Conservation (phyloP, 2,888 invertebrate genomes). For the Euclidia mi region DNA sequence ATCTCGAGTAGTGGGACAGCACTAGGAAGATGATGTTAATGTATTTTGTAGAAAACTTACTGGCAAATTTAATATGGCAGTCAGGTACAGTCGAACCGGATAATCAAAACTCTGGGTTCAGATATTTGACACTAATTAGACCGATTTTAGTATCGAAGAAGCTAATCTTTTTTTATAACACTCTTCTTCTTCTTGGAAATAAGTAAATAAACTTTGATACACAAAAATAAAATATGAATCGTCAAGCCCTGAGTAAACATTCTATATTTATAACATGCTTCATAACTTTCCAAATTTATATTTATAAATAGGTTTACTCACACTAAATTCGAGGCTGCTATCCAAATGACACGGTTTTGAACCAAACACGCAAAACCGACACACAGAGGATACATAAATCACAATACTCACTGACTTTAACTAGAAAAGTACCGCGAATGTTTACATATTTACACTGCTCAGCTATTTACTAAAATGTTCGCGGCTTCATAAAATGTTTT, state of each 20-base stretch:
- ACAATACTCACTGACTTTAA: background rate
- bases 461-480: slow-evolving; percentile 1
- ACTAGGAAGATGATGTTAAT: too few relatives aligned
- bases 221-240: slow-evolving; percentile 29
- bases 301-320: background rate
- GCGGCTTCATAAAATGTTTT: slow-evolving; percentile 3
- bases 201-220: too few relatives aligned
- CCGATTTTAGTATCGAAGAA: too few relatives aligned
- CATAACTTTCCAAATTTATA: slow-evolving; percentile 15
- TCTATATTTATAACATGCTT: slow-evolving; percentile 30
- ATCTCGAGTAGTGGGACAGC: too few relatives aligned
- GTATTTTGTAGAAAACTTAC: too few relatives aligned
- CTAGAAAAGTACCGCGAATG: slow-evolving; percentile 1
- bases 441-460: background rate
- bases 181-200: too few relatives aligned
- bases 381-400: slow-evolving; percentile 30
- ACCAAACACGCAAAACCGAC: background rate
- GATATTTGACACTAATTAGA: too few relatives aligned
- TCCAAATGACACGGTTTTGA: background rate
- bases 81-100: too few relatives aligned
- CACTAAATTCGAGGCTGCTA: background rate
- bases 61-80: too few relatives aligned
- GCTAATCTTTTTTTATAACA: too few relatives aligned
- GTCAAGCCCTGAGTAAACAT: slow-evolving; percentile 25
- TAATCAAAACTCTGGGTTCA: too few relatives aligned